These are phyloP conservation scores for Lutjanus argentimaculatus DNA, from an alignment of 2,797 vertebrate species.

Conservation along the genomic window DNA sequence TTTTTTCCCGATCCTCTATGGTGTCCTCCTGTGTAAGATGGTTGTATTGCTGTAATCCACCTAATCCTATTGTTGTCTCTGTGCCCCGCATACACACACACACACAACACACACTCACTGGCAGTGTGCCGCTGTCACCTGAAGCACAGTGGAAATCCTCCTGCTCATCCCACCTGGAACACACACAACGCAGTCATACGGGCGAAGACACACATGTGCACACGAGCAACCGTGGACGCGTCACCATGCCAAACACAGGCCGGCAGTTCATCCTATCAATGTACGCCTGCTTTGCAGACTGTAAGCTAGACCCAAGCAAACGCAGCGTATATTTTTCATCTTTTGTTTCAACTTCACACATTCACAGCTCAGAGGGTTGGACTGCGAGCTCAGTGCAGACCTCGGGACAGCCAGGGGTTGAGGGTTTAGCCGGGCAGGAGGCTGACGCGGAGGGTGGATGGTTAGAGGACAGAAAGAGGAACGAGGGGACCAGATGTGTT, in stretches of 20 bases:
- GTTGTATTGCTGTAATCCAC: conserved; percentile 83
- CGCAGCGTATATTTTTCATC: conserved; percentile 46
- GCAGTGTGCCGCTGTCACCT: conserved; percentile 72
- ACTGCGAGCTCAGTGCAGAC: conserved; percentile 33
- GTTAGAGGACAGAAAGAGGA: conserved; percentile 55
- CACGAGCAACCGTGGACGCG: background rate
- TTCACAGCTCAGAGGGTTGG: conserved; percentile 66
- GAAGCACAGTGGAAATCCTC: conserved; percentile 68
- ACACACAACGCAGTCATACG: conserved; percentile 45
- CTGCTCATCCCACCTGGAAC: conserved; percentile 69
- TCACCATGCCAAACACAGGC: conserved; percentile 37
- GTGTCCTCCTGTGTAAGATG: conserved; percentile 77
- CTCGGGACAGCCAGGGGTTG: conserved; percentile 27
- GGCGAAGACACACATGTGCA: conserved; percentile 14
- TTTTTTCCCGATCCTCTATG: conserved; percentile 62
- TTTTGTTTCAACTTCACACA: conserved; percentile 72
- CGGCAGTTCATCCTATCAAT: conserved; percentile 65
- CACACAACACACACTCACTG: conserved; percentile 42
- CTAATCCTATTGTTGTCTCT: conserved; percentile 83
- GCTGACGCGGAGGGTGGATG: conserved; percentile 33
- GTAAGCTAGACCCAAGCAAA: conserved; percentile 69
- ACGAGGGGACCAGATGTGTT: conserved; percentile 79
- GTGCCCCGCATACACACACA: conserved; percentile 45
- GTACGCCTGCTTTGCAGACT: conserved; percentile 62
- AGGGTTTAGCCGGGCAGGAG: conserved; percentile 54